These are phyloP conservation scores for Heliconius eleuchia DNA, from an alignment of 1,140 invertebrate genomes.

Conservation along the genomic window DNA sequence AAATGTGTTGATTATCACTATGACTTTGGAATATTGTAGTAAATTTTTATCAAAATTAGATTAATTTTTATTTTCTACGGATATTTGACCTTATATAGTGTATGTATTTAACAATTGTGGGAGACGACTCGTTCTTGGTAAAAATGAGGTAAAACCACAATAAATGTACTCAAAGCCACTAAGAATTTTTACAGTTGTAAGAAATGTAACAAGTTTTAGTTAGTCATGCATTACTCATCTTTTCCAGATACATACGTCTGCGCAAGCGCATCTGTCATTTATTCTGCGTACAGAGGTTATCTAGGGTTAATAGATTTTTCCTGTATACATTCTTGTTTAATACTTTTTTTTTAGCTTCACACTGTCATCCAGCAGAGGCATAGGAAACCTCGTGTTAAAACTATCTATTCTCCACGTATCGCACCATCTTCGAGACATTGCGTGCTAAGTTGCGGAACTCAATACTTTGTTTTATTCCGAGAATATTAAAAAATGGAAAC, in stretches of 20 bases:
- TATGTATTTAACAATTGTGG: no score
- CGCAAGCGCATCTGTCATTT: constrained; percentile 28
- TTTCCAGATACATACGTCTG: constrained; percentile 16
- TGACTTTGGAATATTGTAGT: no score
- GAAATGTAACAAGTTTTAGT: background rate
- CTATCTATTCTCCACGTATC: background rate
- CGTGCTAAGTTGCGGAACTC: background rate
- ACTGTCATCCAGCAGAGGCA: background rate
- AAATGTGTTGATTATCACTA: no score
- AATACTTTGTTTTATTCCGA: background rate
- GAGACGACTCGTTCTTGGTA: background rate
- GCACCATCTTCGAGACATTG: background rate
- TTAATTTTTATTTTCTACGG: no score
- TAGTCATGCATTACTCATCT: constrained; percentile 22
- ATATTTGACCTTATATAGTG: no score
- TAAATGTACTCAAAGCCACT: background rate
- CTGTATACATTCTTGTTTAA: constrained; percentile 24
- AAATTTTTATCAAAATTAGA: no score
- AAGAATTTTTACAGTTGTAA: background rate
- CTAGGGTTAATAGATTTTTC: constrained; percentile 35
- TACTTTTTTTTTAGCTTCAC: background rate
- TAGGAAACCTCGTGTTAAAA: background rate
- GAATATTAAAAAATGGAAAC: background rate
- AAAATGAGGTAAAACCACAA: background rate
- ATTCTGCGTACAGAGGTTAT: constrained; percentile 32